Evolutionary conservation across 2,888 invertebrate species (phyloP), one percentile per base, ranked within the genome.

Genomic region (Oligia latruncula): DNA sequence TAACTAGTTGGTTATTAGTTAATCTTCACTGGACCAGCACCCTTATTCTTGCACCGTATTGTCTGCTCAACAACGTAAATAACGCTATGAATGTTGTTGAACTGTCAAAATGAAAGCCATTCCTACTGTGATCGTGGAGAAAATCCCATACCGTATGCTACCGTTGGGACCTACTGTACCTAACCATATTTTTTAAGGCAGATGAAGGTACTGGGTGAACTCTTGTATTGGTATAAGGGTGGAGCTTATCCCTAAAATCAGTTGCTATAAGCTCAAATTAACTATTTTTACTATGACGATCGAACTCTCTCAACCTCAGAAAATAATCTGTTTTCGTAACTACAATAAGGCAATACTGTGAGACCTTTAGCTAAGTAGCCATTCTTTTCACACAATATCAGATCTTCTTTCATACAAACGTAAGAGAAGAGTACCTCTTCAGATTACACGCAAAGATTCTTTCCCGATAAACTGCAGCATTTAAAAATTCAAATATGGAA

Each of bases 401-500:
- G n/a, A 77, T 60, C 23, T 43, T 64, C 65, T 75, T 62, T 74
- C 23, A 70, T 62, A 66, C 1, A 15, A 58, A 23, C 62, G n/a
- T 40, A 71, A 76, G 23, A 71, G 46, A 29, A 29, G 29, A 29
- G 17, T 62, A 55, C 46, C 29, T 20, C 35, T 68, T 55, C 35
- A 49, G n/a, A 65, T 58, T 46, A 20, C 17, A 29, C 40, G 15
- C n/a, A 49, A 74, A 71, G 58, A 81, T 77, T 77, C 71, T 83
- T 83, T 82, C 81, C 73, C 81, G 82, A 83, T 83, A 81, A 82
- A 82, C 74, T 81, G 78, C 82, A 87, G 81, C 90, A 89, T 87
- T 89, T 80, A 86, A 88, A 89, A 79, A 66, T 70, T 83, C 83
- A 78, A 87, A 87, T 85, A 78, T 85, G 66, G 90, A 87, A 83